These are phyloP conservation scores for Menidia menidia DNA, from an alignment of 2,797 vertebrate species.

Conservation along the genomic window DNA sequence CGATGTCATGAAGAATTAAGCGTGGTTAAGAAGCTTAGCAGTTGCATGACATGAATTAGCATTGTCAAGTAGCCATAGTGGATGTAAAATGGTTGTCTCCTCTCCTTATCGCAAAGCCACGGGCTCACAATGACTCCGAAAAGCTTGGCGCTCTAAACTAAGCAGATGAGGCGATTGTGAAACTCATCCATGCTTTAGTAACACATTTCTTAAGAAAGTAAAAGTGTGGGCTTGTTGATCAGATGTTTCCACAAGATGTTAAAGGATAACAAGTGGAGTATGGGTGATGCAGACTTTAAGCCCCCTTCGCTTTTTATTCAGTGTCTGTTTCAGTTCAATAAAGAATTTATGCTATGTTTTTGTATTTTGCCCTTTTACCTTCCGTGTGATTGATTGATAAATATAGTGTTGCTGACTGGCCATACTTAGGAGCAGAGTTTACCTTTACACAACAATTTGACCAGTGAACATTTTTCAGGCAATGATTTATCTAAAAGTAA, in stretches of 20 bases:
- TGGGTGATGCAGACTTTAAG: neutral
- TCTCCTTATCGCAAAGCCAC: neutral
- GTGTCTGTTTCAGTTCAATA: neutral
- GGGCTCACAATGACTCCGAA: no score
- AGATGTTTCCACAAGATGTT: no score
- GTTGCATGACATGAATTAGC: neutral
- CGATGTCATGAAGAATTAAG: constrained; percentile 4
- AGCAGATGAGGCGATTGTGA: no score
- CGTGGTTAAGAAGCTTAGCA: neutral
- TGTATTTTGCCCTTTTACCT: no score
- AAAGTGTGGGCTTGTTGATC: no score
- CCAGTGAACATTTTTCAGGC: constrained; percentile 27
- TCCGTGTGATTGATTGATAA: no score
- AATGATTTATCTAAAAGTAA: constrained; percentile 18
- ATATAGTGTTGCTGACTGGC: no score
- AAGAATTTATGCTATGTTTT: no score
- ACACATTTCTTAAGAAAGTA: no score
- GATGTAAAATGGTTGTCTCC: neutral
- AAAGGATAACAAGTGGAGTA: neutral
- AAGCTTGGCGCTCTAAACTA: no score
- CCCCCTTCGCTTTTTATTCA: no score
- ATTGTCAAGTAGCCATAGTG: neutral
- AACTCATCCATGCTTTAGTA: no score
- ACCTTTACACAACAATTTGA: constrained; percentile 37
- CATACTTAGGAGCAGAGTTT: constrained; percentile 1